Evolutionary conservation across 2,888 invertebrate genomes (phyloP).

Genomic region (Malthinus flaveolus): DNA sequence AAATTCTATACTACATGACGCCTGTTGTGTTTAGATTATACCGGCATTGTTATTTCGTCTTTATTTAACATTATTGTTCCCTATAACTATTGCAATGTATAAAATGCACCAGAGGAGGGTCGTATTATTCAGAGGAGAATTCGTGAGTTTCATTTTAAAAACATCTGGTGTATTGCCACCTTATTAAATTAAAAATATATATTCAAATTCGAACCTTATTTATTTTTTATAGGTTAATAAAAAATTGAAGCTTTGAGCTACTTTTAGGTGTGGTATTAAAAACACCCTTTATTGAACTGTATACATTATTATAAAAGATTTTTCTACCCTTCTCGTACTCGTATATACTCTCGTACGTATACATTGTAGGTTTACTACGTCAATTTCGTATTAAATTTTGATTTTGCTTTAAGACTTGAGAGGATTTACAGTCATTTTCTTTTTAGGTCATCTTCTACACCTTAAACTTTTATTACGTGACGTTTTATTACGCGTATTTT

Average conservation of each 20-base stretch:
- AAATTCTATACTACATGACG: constrained; percentile 33
- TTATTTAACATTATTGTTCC: constrained; percentile 11
- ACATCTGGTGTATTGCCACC: constrained; percentile 32
- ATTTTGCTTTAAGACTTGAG: no score
- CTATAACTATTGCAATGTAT: constrained; percentile 14
- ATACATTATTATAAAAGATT: constrained; percentile 1
- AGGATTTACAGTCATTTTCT: no score
- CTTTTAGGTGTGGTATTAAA: neutral
- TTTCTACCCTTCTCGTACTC: neutral
- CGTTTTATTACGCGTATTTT: no score
- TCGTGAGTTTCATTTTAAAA: constrained; percentile 21
- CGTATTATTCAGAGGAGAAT: constrained; percentile 22
- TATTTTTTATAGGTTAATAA: constrained; percentile 2
- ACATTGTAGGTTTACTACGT: no score
- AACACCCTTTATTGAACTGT: neutral
- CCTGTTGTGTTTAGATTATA: constrained; percentile 30
- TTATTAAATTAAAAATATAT: constrained; percentile 32
- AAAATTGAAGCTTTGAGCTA: neutral
- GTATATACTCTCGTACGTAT: neutral
- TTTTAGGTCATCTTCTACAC: no score
- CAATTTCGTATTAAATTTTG: no score
- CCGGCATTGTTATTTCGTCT: constrained; percentile 18
- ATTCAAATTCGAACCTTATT: constrained; percentile 18
- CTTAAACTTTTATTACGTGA: no score
- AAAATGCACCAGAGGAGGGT: constrained; percentile 5